A percentile compares a stretch with the other conserved stretches of the same genome.
These are phyloP conservation scores for Megamerina dolium DNA, from an alignment of 2,888 invertebrate species.

Conservation along the genomic window DNA sequence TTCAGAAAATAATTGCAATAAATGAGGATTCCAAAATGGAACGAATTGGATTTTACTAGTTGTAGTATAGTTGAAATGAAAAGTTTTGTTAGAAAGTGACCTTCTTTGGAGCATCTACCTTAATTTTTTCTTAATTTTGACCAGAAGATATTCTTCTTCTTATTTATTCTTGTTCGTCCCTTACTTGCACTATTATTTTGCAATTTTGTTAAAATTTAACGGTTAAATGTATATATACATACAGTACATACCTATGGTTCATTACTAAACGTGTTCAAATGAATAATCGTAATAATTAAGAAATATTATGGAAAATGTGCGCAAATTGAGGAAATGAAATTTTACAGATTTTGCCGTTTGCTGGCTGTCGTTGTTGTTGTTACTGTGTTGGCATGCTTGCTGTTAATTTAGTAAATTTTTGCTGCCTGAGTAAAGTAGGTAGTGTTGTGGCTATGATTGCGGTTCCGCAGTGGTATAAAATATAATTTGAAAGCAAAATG, in stretches of 20 bases:
- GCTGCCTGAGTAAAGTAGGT: too few relatives aligned
- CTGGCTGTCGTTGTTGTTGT: too few relatives aligned
- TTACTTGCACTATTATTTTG: not conserved
- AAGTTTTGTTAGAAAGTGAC: too few relatives aligned
- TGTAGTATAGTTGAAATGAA: too few relatives aligned
- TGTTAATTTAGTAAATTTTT: constrained; percentile 25
- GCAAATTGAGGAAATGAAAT: constrained; percentile 31
- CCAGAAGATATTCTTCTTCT: not conserved
- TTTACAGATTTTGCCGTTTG: constrained; percentile 22
- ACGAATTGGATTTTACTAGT: too few relatives aligned
- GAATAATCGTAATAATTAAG: constrained; percentile 35
- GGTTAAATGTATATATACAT: too few relatives aligned
- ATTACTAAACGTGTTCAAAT: constrained; percentile 2
- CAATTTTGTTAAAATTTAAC: too few relatives aligned
- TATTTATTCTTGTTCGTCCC: not conserved
- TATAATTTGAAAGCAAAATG: constrained; percentile 19
- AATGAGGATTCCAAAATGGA: too few relatives aligned
- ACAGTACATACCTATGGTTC: too few relatives aligned
- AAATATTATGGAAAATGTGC: constrained; percentile 34
- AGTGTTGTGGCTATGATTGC: constrained; percentile 14
- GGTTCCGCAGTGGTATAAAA: constrained; percentile 19
- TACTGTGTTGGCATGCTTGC: constrained; percentile 15
- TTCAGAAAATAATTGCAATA: too few relatives aligned
- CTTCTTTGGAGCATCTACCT: too few relatives aligned
- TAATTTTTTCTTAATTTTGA: too few relatives aligned